Conservation (phyloP, 2,888 invertebrate genomes). For the Torymus tubicola region DNA sequence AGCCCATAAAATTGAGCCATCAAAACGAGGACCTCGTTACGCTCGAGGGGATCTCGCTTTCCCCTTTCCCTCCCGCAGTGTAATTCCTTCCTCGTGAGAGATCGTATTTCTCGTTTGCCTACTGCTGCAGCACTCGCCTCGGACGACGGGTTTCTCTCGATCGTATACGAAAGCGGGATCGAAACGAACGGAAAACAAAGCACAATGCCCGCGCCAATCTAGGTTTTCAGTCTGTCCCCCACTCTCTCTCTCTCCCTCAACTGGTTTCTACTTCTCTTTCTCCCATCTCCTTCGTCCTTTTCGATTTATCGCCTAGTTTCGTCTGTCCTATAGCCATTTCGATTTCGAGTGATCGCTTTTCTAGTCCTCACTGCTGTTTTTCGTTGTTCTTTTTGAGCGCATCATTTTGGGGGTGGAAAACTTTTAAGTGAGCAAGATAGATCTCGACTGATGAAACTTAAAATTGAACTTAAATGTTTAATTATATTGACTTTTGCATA, state of each 20-base stretch:
- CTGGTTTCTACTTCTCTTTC: background rate
- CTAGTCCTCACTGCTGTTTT: background rate
- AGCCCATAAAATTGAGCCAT: constrained; percentile 21
- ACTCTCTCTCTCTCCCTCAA: too few relatives aligned
- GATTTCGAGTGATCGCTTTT: background rate
- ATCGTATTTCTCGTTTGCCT: constrained; percentile 23
- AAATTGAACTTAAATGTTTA: too few relatives aligned
- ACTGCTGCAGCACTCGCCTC: background rate
- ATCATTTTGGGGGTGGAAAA: too few relatives aligned
- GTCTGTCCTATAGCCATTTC: background rate
- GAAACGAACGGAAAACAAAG: background rate
- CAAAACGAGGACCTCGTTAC: constrained; percentile 15
- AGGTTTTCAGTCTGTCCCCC: too few relatives aligned
- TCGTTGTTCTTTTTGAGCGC: too few relatives aligned
- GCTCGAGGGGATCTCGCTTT: background rate
- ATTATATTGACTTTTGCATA: too few relatives aligned
- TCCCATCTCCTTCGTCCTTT: background rate
- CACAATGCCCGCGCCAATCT: background rate
- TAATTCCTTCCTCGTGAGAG: background rate
- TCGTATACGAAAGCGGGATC: constrained; percentile 13
- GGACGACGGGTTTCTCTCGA: background rate
- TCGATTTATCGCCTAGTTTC: background rate
- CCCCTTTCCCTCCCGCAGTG: background rate
- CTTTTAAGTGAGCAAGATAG: too few relatives aligned
- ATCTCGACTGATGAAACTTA: too few relatives aligned